phyloP scores from a whole-genome alignment of 2,113 vertebrate genomes.

The Oryzias javanicus region DNA sequence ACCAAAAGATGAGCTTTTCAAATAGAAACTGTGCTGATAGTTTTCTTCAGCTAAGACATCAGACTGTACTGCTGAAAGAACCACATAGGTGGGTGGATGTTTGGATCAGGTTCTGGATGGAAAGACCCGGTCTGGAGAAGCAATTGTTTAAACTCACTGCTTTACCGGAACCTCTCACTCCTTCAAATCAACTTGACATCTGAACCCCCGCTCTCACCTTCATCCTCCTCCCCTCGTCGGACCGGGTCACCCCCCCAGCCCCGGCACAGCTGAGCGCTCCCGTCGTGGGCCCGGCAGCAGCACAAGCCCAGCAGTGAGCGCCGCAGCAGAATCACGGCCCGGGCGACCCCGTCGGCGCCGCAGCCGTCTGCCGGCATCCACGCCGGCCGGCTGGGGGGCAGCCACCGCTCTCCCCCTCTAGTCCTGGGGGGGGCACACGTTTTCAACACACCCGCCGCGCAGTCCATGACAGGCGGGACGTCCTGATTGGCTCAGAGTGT shows the following conservation, averaged over 20 bases:
- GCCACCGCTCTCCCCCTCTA: constrained; percentile 41
- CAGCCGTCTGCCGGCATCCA: constrained; percentile 17
- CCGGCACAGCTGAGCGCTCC: constrained; percentile 39
- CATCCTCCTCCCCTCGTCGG: constrained; percentile 23
- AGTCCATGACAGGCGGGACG: constrained; percentile 51
- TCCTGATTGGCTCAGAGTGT: constrained; percentile 36
- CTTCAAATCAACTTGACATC: no score
- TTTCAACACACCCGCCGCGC: constrained; percentile 61
- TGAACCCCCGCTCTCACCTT: constrained; percentile 45
- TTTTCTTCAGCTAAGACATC: no score
- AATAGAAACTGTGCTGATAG: no score
- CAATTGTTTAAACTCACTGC: no score
- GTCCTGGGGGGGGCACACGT: constrained; percentile 47
- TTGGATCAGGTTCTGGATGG: no score
- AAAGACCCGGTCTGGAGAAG: no score
- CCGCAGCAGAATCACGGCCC: constrained; percentile 41
- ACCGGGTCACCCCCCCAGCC: constrained; percentile 27
- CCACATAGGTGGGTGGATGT: no score
- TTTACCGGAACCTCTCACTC: no score
- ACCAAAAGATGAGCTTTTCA: no score
- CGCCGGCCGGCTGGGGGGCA: background rate
- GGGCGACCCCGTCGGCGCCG: constrained; percentile 17
- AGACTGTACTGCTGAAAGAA: no score
- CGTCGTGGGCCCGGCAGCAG: constrained; percentile 47
- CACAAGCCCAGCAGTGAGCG: constrained; percentile 46